phyloP scores from a whole-genome alignment of 2,888 invertebrate genomes.

The Trisateles emortualis region DNA sequence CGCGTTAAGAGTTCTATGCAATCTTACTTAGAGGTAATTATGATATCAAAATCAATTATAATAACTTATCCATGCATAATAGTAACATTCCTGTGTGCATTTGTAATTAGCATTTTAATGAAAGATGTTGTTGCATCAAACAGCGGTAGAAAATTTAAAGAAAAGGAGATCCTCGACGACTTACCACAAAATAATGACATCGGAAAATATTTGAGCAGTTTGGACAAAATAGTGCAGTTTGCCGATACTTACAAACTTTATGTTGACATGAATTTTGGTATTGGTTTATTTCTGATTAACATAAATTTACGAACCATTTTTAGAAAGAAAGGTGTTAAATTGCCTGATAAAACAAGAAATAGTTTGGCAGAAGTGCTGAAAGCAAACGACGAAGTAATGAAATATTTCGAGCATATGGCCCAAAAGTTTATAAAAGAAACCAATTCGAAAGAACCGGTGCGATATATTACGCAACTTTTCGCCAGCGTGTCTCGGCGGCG shows the following conservation, averaged over 20 bases:
- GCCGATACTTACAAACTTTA: slow-evolving; percentile 43
- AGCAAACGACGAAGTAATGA: slow-evolving; percentile 11
- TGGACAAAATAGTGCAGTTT: slow-evolving; percentile 55
- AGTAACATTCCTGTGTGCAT: neutral
- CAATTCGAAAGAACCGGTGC: neutral
- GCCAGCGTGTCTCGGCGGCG: neutral
- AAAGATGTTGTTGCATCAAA: slow-evolving; percentile 9
- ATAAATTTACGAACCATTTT: slow-evolving; percentile 48
- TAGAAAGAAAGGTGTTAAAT: slow-evolving; percentile 2
- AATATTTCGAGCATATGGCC: slow-evolving; percentile 26
- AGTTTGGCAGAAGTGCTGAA: slow-evolving; percentile 21
- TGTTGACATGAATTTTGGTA: slow-evolving; percentile 59
- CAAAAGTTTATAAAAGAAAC: neutral
- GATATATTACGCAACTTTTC: slow-evolving; percentile 4
- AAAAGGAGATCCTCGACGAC: slow-evolving; percentile 23
- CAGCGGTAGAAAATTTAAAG: neutral
- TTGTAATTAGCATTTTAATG: slow-evolving; percentile 4
- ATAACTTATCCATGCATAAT: slow-evolving; percentile 6
- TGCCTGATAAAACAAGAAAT: neutral
- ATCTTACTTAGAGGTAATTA: slow-evolving; percentile 12
- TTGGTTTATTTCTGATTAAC: slow-evolving; percentile 65
- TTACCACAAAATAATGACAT: slow-evolving; percentile 56
- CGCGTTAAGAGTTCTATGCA: slow-evolving; percentile 2
- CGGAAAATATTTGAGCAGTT: slow-evolving; percentile 46
- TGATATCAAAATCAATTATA: slow-evolving; percentile 22